Evolutionary conservation across 2,797 vertebrate species (phyloP).

Genomic region (Pantherophis vulpinus): DNA sequence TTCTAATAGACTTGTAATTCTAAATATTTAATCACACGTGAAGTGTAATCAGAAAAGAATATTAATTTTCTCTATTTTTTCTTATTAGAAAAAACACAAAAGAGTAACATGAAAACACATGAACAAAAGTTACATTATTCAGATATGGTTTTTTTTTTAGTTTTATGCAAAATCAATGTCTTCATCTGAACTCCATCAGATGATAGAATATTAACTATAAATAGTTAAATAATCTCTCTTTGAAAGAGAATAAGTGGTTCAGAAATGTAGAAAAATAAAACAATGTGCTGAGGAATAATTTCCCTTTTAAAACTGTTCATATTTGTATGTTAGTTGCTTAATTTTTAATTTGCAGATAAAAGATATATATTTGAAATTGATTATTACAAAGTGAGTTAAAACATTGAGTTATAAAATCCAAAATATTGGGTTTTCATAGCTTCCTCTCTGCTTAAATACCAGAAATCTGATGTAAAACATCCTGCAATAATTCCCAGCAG

Average conservation of each 20-base stretch:
- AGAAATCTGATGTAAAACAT: neutral
- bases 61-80: constrained; percentile 21
- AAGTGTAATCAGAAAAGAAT: constrained; percentile 41
- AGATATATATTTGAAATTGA: neutral
- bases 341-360: neutral
- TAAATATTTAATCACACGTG: constrained; percentile 30
- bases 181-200: constrained; percentile 7
- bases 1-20: constrained; percentile 32
- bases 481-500: neutral
- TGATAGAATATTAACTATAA: neutral
- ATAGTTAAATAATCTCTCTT: neutral
- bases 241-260: too few relatives aligned
- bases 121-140: neutral
- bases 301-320: constrained; percentile 7
- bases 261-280: neutral
- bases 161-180: constrained; percentile 26
- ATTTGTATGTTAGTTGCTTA: neutral
- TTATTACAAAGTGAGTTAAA: neutral
- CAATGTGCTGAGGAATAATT: neutral
- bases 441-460: neutral
- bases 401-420: neutral
- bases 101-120: neutral
- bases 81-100: constrained; percentile 18
- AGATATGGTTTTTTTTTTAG: neutral
- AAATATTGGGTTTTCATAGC: neutral